Evolutionary conservation across 2,888 invertebrate species (phyloP).

Genomic region (Dryobotodes eremita): DNA sequence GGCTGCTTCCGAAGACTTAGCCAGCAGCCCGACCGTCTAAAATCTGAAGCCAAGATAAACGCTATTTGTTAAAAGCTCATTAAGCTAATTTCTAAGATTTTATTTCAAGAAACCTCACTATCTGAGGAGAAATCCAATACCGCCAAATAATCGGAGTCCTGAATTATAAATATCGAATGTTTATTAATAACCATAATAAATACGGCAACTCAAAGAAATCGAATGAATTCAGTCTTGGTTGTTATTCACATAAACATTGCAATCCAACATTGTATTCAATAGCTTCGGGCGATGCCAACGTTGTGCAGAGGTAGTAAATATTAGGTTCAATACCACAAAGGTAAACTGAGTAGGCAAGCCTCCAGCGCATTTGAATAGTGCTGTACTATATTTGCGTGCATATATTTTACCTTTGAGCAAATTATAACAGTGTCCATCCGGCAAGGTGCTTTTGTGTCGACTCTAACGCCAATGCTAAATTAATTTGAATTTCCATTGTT

Average conservation of each 20-base stretch:
- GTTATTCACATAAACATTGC: not conserved
- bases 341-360: not conserved
- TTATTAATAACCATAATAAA: too few species aligned
- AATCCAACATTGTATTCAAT: constrained; percentile 7
- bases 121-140: not conserved
- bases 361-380: not conserved
- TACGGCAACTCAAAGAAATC: not conserved
- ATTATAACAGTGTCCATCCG: not conserved
- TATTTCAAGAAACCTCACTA: not conserved
- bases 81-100: not conserved
- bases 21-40: not conserved
- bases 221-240: not conserved
- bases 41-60: not conserved
- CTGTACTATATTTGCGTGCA: too few species aligned
- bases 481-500: not conserved
- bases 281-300: not conserved
- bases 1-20: constrained; percentile 5
- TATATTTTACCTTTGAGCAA: not conserved
- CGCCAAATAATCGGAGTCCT: not conserved
- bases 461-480: not conserved
- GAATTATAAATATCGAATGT: not conserved
- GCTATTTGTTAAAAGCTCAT: not conserved
- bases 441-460: not conserved
- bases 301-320: not conserved
- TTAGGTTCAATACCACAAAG: constrained; percentile 13